Percentiles rank a stretch among this genome's conserved stretches.
phyloP scores from a whole-genome alignment of 2,113 vertebrate genomes.

The Hylia prasina region DNA sequence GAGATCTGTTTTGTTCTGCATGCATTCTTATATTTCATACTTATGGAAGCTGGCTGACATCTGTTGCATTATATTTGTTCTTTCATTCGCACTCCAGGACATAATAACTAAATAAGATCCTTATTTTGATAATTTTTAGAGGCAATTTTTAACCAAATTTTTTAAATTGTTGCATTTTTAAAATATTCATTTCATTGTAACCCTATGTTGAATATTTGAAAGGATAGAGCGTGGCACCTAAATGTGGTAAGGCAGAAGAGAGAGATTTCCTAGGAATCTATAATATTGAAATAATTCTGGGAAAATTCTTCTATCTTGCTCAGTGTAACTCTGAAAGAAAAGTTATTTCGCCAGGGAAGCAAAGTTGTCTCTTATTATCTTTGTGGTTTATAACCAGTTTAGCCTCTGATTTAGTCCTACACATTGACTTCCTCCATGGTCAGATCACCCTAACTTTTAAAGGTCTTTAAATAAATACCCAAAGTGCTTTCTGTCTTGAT shows the following conservation, averaged over 20 bases:
- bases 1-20: neutral
- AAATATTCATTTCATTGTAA: neutral
- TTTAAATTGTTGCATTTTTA: neutral
- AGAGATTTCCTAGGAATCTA: neutral
- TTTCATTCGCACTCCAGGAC: neutral
- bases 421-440: neutral
- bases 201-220: neutral
- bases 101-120: neutral
- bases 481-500: neutral
- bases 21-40: neutral
- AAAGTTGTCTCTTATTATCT: neutral
- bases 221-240: neutral
- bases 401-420: neutral
- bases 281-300: neutral
- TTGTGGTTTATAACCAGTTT: neutral
- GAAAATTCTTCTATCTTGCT: neutral
- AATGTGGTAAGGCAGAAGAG: neutral
- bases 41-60: neutral
- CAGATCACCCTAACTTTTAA: neutral
- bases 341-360: neutral
- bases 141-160: neutral
- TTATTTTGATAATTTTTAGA: neutral
- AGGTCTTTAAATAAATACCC: neutral
- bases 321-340: neutral
- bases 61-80: neutral